Conservation (phyloP, 2,113 vertebrate genomes). For the Pseudorasbora parva region DNA sequence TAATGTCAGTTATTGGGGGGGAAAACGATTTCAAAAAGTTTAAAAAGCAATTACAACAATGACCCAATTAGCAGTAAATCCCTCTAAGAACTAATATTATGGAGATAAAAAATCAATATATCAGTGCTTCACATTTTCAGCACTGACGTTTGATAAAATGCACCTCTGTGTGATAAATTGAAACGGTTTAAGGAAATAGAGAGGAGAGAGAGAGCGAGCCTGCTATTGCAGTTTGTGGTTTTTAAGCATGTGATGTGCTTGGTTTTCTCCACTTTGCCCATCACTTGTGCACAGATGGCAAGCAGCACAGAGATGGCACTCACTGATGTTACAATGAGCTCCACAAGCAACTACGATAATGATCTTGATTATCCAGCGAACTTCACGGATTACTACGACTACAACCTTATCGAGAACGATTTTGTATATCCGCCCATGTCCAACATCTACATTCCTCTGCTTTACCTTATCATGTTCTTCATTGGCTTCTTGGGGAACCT, state of each 20-base stretch:
- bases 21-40: too few relatives aligned
- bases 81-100: neutral
- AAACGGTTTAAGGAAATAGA: neutral
- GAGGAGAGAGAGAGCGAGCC: neutral
- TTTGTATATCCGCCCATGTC: conserved; percentile 55
- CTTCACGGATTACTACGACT: neutral
- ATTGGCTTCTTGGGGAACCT: conserved; percentile 82
- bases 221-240: conserved; percentile 63
- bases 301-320: conserved; percentile 36
- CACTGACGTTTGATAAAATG: too few relatives aligned
- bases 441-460: conserved; percentile 71
- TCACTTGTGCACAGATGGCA: conserved; percentile 36
- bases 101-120: neutral
- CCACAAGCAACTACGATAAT: neutral
- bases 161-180: neutral
- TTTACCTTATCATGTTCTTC: conserved; percentile 82
- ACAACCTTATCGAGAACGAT: neutral
- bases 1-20: neutral
- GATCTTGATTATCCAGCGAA: too few relatives aligned
- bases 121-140: neutral
- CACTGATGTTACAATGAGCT: conserved; percentile 55
- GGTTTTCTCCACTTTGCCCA: conserved; percentile 42
- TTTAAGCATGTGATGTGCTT: conserved; percentile 48
- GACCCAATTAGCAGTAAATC: neutral
- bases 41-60: neutral